Percentiles rank a stretch among this genome's conserved stretches.
These are phyloP conservation scores for Drosophila burlai DNA, from an alignment of 1,140 invertebrate genomes.

Conservation along the genomic window DNA sequence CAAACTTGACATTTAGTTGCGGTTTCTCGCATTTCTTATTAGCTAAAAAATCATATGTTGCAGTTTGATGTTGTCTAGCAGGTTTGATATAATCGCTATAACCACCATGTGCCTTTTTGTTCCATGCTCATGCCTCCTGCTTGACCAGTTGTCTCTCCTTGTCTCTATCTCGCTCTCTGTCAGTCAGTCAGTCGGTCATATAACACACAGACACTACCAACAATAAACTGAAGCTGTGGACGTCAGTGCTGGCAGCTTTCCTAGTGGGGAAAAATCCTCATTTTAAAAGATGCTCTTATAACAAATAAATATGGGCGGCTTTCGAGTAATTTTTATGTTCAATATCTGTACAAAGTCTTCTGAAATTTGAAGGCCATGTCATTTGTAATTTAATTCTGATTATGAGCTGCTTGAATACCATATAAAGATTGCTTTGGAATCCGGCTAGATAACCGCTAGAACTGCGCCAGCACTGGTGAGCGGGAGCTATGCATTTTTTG, in stretches of 20 bases:
- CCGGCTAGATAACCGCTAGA: not conserved
- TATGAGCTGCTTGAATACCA: not conserved
- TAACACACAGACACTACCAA: slow-evolving; percentile 3
- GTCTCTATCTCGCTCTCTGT: slow-evolving; percentile 4
- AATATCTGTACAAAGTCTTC: not conserved
- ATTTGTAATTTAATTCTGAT: not conserved
- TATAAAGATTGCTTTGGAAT: not conserved
- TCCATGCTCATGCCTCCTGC: slow-evolving; percentile 42
- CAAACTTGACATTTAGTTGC: slow-evolving; percentile 21
- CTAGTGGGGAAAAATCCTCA: not conserved
- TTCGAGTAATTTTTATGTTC: no score
- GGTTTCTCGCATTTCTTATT: slow-evolving; percentile 20
- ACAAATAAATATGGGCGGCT: not conserved
- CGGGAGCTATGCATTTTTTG: slow-evolving; percentile 15
- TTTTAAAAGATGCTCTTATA: not conserved
- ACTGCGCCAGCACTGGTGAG: slow-evolving; percentile 1
- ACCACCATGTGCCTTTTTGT: slow-evolving; percentile 45
- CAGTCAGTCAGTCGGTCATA: slow-evolving; percentile 51
- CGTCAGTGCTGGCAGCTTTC: slow-evolving; percentile 2
- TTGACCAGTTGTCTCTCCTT: slow-evolving; percentile 30
- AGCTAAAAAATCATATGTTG: slow-evolving; percentile 34
- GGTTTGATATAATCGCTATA: slow-evolving; percentile 43
- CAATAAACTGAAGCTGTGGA: slow-evolving; percentile 3
- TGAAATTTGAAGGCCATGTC: not conserved
- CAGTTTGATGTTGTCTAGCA: slow-evolving; percentile 39